These are phyloP conservation scores for Tachysurus vachellii DNA, from an alignment of 2,113 vertebrate species.

Conservation along the genomic window DNA sequence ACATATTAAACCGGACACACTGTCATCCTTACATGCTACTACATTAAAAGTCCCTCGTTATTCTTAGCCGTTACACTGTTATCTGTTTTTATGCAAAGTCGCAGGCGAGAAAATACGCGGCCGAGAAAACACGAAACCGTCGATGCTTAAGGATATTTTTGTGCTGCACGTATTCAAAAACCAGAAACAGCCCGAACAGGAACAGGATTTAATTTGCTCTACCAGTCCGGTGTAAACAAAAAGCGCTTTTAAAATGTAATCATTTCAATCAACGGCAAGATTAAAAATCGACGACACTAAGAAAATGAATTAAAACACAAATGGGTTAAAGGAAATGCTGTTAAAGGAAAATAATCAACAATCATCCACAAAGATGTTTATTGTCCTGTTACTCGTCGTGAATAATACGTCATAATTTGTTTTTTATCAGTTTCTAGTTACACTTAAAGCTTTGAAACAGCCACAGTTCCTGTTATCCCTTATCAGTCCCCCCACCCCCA, in stretches of 20 bases:
- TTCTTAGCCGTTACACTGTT: neutral
- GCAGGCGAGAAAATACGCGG: neutral
- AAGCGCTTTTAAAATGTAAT: neutral
- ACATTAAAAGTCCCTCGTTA: slow-evolving; percentile 54
- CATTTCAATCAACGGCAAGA: neutral
- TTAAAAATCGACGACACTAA: neutral
- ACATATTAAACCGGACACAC: slow-evolving; percentile 56
- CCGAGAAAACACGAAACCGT: neutral
- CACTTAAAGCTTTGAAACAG: too few relatives aligned
- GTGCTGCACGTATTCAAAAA: neutral
- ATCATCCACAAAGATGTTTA: neutral
- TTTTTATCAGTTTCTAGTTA: neutral
- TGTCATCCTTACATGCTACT: slow-evolving; percentile 67
- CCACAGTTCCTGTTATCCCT: neutral
- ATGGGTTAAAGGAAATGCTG: neutral
- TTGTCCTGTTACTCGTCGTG: neutral
- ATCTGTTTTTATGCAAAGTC: neutral
- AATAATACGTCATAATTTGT: neutral
- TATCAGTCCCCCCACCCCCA: neutral
- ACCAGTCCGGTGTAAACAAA: neutral
- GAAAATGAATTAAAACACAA: neutral
- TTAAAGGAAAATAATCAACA: neutral
- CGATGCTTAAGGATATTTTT: neutral
- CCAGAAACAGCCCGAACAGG: neutral
- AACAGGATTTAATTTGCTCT: neutral